Conservation (phyloP, 2,113 vertebrate species). For the Larimichthys polyactis region DNA sequence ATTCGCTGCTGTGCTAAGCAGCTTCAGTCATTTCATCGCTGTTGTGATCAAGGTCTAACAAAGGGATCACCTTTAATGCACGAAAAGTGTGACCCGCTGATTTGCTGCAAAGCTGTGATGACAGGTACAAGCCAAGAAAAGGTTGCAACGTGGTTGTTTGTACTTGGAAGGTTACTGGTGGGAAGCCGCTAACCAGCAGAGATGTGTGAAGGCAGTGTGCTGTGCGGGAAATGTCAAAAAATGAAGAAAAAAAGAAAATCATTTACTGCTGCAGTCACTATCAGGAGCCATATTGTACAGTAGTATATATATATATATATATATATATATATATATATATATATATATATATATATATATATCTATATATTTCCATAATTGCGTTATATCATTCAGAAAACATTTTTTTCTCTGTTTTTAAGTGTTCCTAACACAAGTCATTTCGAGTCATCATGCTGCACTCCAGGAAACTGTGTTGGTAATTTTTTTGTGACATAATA, state of each 20-base stretch:
- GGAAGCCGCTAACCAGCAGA: neutral
- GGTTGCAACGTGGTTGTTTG: neutral
- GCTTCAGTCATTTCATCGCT: conserved; percentile 32
- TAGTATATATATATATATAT: neutral
- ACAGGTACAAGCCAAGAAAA: conserved; percentile 21
- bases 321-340: no score
- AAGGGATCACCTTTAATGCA: conserved; percentile 15
- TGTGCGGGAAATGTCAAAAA: neutral
- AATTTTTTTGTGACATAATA: neutral
- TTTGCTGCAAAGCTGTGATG: conserved; percentile 27
- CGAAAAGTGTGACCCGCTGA: neutral
- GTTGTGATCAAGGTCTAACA: conserved; percentile 37
- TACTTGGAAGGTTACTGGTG: neutral
- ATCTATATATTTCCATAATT: no score
- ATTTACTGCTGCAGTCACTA: neutral
- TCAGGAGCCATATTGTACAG: neutral
- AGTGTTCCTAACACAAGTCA: neutral
- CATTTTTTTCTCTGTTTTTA: neutral
- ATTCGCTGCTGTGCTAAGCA: conserved; percentile 1
- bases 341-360: no score
- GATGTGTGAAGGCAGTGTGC: neutral
- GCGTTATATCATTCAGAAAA: neutral
- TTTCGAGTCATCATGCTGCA: neutral
- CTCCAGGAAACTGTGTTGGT: neutral
- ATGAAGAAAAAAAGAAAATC: neutral